Conservation (phyloP, 2,888 invertebrate species). For the Calameuta pallipes region DNA sequence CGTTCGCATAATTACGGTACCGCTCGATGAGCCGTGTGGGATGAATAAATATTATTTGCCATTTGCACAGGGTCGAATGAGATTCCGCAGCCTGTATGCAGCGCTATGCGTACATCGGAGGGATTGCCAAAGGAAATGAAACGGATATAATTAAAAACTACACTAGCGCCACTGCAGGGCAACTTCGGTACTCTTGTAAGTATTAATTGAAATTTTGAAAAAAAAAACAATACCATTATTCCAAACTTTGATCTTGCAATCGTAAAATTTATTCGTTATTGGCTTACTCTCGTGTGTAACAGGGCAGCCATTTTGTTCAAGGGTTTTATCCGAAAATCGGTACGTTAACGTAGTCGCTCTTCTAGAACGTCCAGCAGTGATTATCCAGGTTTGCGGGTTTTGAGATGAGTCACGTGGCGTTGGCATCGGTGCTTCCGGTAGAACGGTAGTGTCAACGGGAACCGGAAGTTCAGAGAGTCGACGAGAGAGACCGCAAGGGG, state of each 20-base stretch:
- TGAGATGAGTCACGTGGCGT: neutral
- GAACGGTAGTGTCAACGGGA: neutral
- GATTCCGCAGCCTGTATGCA: neutral
- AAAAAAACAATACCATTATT: neutral
- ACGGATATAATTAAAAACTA: neutral
- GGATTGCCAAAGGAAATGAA: neutral
- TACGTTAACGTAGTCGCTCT: neutral
- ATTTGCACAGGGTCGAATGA: neutral
- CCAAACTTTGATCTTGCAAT: neutral
- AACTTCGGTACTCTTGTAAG: neutral
- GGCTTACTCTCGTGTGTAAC: neutral
- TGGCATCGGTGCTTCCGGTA: neutral
- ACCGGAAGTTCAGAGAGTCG: neutral
- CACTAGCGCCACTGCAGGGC: neutral
- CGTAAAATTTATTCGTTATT: neutral
- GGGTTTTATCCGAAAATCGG: neutral
- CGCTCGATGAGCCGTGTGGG: slow-evolving; percentile 2
- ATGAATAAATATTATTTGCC: slow-evolving; percentile 1
- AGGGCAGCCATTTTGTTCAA: neutral
- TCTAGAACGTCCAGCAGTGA: neutral
- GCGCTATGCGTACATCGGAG: neutral
- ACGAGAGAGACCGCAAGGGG: neutral
- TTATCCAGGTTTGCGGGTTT: neutral
- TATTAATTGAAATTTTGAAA: neutral
- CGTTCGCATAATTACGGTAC: slow-evolving; percentile 3